Base-by-base conservation (phyloP, 2,113 vertebrate genomes). In the Motacilla tschutschensis region DNA sequence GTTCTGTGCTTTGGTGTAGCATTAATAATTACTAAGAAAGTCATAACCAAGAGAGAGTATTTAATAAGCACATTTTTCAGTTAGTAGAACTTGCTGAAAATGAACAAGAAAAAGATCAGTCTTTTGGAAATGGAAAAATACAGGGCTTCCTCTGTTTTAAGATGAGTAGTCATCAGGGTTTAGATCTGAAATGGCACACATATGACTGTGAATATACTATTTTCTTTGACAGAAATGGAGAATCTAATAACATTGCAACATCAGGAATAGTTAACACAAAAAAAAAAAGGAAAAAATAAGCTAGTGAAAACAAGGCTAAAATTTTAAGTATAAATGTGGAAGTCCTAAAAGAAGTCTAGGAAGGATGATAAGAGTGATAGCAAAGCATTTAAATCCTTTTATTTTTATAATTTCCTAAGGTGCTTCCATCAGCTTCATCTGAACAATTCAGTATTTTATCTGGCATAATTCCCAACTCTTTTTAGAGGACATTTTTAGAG, bases 1-100 rank as follows among this genome's bases (percentile, higher is more conserved):
- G 14, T 58, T 62, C 86, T 69, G 25, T 64, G 50, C 5, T 86
- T 92, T 87, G 55, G 24, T 91, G 51, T 76, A 91, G 46, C 46
- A 55, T 43, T 60, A 57, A 47, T 33, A 65, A 64, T 83, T 92
- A 75, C 35, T 65, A 82, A 8, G 84, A 87, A 92, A 81, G 14
- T 46, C 66, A 55, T 71, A 83, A 86, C 19, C 0, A 0, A 46
- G 60, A 91, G 19, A 85, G 65, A 91, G 36, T 26, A 47, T 73
- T 69, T 87, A 76, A 67, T 59, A 84, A 84, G 12, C 33, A 88
- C 33, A 44, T 76, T 90, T 93, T 92, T 79, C 65, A 77, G 67
- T 69, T 64, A 51, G 14, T 31, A 78, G 64, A 69, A 53, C 51
- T 64, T 79, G 17, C 17, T 91, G 38, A 35, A 72, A 77, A 85